Conservation (phyloP, 2,113 vertebrate species). For the Grammomys dolichurus region DNA sequence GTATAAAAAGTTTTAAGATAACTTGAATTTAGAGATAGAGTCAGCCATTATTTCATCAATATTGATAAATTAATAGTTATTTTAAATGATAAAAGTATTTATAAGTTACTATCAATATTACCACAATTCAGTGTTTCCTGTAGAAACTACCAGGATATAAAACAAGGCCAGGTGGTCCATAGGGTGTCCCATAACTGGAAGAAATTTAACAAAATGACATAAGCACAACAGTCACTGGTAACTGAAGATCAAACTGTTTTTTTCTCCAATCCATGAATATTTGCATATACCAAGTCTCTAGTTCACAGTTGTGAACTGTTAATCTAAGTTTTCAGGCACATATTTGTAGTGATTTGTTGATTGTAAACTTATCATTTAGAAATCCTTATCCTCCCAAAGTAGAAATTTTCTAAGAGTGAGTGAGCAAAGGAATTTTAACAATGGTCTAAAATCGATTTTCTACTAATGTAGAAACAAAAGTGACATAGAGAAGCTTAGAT, state of each 20-base stretch:
- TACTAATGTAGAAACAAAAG: not conserved
- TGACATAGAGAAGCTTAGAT: not conserved
- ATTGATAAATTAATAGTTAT: not conserved
- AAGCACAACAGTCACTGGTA: not conserved
- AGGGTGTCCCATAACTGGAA: not conserved
- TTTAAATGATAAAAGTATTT: not conserved
- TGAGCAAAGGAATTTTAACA: not conserved
- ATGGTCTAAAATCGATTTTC: not conserved
- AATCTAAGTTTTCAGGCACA: not conserved
- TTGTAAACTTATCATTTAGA: not conserved
- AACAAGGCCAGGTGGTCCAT: not conserved
- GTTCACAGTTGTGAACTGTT: too few species aligned
- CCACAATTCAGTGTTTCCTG: not conserved
- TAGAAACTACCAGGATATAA: not conserved
- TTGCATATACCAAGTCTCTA: too few species aligned
- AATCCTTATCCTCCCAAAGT: not conserved
- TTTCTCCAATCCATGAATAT: not conserved
- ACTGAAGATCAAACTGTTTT: accelerated
- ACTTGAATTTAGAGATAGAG: not conserved
- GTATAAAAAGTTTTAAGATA: not conserved
- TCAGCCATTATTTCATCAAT: not conserved
- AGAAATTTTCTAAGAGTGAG: not conserved
- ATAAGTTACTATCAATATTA: not conserved
- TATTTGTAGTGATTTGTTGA: not conserved
- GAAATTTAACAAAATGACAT: not conserved